These are phyloP conservation scores for Rhadinocentrus ornatus DNA, from an alignment of 2,797 vertebrate genomes.

Conservation along the genomic window DNA sequence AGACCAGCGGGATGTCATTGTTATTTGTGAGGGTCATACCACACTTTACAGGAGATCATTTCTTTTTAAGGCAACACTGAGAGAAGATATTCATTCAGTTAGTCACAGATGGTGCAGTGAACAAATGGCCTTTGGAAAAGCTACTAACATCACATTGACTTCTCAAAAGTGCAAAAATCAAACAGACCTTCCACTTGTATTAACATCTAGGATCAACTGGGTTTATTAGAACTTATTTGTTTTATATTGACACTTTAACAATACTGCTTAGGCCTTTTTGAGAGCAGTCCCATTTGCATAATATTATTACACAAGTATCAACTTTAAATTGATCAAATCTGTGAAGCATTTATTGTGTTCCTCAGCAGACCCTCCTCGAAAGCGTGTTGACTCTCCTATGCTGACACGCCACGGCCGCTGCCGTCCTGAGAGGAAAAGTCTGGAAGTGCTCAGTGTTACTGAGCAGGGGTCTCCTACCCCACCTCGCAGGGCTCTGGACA, in stretches of 20 bases:
- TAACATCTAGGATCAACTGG: background rate
- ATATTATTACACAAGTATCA: no score
- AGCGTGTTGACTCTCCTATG: slow-evolving; percentile 94
- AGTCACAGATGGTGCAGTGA: slow-evolving; percentile 55
- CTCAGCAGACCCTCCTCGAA: slow-evolving; percentile 88
- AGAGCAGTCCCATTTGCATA: background rate
- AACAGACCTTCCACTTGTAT: background rate
- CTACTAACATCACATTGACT: slow-evolving; percentile 21
- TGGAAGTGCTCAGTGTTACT: slow-evolving; percentile 93
- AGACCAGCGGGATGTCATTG: background rate
- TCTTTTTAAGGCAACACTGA: slow-evolving; percentile 17
- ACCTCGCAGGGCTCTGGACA: slow-evolving; percentile 89
- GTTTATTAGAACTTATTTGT: background rate
- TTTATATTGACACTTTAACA: background rate
- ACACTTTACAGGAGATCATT: slow-evolving; percentile 28
- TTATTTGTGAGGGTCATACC: slow-evolving; percentile 10
- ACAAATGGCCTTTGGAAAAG: slow-evolving; percentile 45
- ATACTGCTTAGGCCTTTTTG: background rate
- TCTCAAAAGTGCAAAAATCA: slow-evolving; percentile 22
- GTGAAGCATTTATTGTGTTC: background rate
- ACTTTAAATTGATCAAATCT: background rate
- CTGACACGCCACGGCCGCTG: slow-evolving; percentile 91
- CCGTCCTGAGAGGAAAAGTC: slow-evolving; percentile 91
- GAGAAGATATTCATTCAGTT: slow-evolving; percentile 32
- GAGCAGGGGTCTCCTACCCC: slow-evolving; percentile 92